Percentiles rank a stretch among this genome's conserved stretches.
phyloP scores from a whole-genome alignment of 2,113 vertebrate genomes.

The Tragelaphus scriptus region DNA sequence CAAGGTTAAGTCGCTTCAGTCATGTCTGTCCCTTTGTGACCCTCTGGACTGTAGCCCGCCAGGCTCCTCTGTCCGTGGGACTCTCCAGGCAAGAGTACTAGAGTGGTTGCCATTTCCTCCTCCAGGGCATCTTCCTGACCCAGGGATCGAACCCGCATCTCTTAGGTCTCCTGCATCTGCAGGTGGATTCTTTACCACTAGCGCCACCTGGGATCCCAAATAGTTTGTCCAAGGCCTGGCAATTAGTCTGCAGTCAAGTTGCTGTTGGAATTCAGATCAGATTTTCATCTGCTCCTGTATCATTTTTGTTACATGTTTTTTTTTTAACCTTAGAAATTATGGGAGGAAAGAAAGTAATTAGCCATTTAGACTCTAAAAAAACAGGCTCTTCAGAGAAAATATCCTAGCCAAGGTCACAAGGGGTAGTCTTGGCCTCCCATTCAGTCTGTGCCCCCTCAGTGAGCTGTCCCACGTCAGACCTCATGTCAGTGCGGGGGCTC shows the following conservation, averaged over 20 bases:
- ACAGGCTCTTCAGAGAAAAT: background rate
- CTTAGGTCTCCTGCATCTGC: background rate
- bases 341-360: background rate
- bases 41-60: background rate
- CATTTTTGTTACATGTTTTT: background rate
- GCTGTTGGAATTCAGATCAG: background rate
- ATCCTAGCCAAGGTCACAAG: rapidly evolving
- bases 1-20: background rate
- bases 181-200: background rate
- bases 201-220: background rate
- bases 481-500: rapidly evolving
- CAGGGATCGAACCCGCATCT: background rate
- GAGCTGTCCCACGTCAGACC: background rate
- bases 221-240: background rate
- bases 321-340: background rate
- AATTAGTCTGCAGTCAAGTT: background rate
- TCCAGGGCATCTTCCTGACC: background rate
- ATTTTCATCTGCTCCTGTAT: background rate
- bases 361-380: background rate
- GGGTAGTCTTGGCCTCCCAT: rapidly evolving
- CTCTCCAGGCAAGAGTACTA: background rate
- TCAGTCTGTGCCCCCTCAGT: background rate
- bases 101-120: background rate
- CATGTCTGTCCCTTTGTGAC: background rate
- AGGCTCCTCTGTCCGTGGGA: background rate